phyloP scores from a whole-genome alignment of 2,113 vertebrate species.

The Climacteris rufus region DNA sequence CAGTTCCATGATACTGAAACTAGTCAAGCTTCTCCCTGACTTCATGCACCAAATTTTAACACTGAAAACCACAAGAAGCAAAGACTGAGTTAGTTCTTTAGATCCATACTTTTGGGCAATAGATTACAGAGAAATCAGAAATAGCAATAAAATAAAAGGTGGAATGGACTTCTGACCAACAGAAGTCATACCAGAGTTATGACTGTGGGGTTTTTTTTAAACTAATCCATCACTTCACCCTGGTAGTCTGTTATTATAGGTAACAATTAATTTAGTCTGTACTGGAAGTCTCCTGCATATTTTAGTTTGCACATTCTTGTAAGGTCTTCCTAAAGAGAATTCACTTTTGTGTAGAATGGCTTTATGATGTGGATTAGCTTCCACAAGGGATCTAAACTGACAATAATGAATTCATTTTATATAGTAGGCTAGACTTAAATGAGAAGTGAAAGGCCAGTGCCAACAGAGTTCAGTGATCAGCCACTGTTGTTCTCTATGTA shows the following conservation, averaged over 20 bases:
- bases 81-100: background rate
- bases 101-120: background rate
- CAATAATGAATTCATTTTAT: constrained; percentile 45
- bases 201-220: background rate
- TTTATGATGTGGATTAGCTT: constrained; percentile 49
- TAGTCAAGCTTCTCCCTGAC: background rate
- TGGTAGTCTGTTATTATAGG: background rate
- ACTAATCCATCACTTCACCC: background rate
- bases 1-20: background rate
- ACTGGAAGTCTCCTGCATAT: background rate
- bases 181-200: background rate
- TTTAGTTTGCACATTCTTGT: background rate
- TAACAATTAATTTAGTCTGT: background rate
- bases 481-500: constrained; percentile 17
- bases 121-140: background rate
- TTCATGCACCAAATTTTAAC: background rate
- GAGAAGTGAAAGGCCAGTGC: constrained; percentile 50
- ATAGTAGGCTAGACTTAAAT: constrained; percentile 40
- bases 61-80: background rate
- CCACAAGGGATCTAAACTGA: constrained; percentile 47
- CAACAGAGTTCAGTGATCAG: constrained; percentile 51
- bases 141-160: background rate
- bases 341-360: constrained; percentile 7
- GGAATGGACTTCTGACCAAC: background rate
- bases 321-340: constrained; percentile 18